A percentile compares a stretch with the other conserved stretches of the same genome.
Evolutionary conservation across 2,797 vertebrate species (phyloP).

Genomic region (Pteropus rufus): DNA sequence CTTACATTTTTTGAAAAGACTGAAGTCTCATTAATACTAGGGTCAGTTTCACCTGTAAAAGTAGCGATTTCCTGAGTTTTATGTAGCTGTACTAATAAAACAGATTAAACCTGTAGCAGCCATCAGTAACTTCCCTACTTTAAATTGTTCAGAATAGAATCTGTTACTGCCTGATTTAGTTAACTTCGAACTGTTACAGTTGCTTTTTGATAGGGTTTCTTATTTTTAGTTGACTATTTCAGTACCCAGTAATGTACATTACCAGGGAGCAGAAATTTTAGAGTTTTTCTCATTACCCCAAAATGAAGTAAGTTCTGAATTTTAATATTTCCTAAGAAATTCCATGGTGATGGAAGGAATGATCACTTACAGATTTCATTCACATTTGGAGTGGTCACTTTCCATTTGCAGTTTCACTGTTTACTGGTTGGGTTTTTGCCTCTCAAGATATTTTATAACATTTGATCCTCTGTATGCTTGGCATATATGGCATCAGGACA

Average conservation of each 20-base stretch:
- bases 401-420: neutral
- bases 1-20: constrained; percentile 1
- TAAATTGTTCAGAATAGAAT: neutral
- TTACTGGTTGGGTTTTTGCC: constrained; percentile 14
- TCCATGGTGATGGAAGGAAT: neutral
- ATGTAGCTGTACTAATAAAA: neutral
- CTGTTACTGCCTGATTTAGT: neutral
- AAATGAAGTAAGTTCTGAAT: neutral
- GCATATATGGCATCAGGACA: neutral
- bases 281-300: constrained; percentile 1
- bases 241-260: neutral
- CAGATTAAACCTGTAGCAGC: neutral
- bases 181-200: neutral
- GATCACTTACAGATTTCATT: neutral
- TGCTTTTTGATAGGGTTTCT: neutral
- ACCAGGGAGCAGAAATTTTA: neutral
- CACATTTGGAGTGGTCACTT: neutral
- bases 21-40: neutral
- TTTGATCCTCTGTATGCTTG: neutral
- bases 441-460: neutral
- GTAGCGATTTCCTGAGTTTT: constrained; percentile 33
- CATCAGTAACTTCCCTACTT: neutral
- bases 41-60: constrained; percentile 4
- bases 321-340: constrained; percentile 32
- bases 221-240: neutral